A percentile compares a stretch with the other conserved stretches of the same genome.
Evolutionary conservation across 2,113 vertebrate genomes (phyloP).

Genomic region (Eulemur rufifrons): DNA sequence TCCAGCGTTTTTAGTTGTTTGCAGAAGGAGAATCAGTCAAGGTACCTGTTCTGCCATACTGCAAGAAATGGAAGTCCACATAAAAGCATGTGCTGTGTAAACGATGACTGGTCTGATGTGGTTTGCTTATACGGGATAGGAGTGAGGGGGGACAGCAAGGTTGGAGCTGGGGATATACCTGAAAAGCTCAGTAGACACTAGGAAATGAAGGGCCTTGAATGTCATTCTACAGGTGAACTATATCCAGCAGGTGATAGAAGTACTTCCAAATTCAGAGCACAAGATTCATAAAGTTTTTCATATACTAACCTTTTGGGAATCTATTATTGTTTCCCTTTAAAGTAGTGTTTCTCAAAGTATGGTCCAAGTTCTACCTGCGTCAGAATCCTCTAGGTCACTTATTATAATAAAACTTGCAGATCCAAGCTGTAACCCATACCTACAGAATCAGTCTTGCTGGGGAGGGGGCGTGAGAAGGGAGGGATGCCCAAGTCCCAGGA

Average conservation of each 20-base stretch:
- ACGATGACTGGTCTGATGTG: background rate
- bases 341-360: background rate
- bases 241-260: background rate
- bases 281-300: background rate
- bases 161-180: background rate
- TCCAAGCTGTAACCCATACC: background rate
- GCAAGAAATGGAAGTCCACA: background rate
- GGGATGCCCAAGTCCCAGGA: background rate
- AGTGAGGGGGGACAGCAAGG: background rate
- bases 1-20: background rate
- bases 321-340: background rate
- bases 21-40: background rate
- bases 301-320: background rate
- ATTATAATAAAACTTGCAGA: background rate
- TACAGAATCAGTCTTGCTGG: background rate
- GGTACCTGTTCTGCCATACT: background rate
- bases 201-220: background rate
- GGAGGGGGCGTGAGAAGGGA: background rate
- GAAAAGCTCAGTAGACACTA: background rate
- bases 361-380: background rate
- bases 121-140: background rate
- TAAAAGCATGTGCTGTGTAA: background rate
- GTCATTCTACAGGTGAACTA: background rate
- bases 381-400: background rate
- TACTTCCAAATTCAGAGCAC: background rate